Evolutionary conservation across 2,888 invertebrate genomes (phyloP).

Genomic region (Ferdinandea cuprea): DNA sequence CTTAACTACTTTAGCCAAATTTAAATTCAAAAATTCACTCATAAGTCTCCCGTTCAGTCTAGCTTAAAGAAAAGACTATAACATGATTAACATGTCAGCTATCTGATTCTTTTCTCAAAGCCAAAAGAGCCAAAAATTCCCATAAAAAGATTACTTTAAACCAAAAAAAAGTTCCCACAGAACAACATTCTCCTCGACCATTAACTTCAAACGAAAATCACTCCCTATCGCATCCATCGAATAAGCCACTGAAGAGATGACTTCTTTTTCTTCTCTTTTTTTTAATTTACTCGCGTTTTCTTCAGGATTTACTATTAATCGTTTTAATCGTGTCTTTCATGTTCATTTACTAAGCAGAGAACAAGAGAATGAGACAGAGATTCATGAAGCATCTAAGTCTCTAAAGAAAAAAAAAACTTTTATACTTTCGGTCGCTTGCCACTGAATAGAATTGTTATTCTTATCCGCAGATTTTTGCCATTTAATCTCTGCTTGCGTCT

Average conservation of each 20-base stretch:
- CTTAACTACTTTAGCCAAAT: too few species aligned
- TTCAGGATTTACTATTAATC: slow-evolving; percentile 42
- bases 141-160: not conserved
- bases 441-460: slow-evolving; percentile 49
- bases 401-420: not conserved
- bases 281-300: slow-evolving; percentile 22
- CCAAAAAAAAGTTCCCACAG: not conserved
- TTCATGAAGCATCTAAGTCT: slow-evolving; percentile 6
- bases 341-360: slow-evolving; percentile 32
- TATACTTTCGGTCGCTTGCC: slow-evolving; percentile 5
- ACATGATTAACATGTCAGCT: too few species aligned
- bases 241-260: slow-evolving; percentile 9
- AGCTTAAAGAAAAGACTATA: too few species aligned
- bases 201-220: slow-evolving; percentile 19
- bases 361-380: too few species aligned
- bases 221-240: not conserved
- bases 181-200: not conserved
- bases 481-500: slow-evolving; percentile 51
- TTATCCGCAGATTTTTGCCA: slow-evolving; percentile 64
- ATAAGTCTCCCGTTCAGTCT: too few species aligned
- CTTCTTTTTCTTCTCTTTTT: not conserved
- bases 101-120: too few species aligned
- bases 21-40: too few species aligned
- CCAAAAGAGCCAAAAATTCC: not conserved
- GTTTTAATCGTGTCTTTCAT: slow-evolving; percentile 53